Conservation (phyloP, 2,113 vertebrate species). For the Mesocricetus auratus region DNA sequence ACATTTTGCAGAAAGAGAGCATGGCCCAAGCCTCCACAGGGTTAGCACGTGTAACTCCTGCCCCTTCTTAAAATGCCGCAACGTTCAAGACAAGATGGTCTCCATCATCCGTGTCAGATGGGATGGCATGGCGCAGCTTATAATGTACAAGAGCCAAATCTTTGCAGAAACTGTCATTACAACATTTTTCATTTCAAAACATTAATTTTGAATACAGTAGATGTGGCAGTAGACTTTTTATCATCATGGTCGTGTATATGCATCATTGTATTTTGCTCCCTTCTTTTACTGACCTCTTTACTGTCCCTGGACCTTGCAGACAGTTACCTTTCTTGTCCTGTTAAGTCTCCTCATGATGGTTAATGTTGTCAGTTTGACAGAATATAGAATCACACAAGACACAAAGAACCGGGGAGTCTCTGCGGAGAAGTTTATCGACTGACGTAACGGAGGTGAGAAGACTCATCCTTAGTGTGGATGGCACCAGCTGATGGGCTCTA, state of each 20-base stretch:
- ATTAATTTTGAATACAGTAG: background rate
- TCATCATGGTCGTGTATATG: rapidly evolving
- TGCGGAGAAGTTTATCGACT: background rate
- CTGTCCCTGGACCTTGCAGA: too few species aligned
- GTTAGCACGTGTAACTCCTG: background rate
- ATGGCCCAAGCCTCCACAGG: background rate
- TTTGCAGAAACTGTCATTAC: background rate
- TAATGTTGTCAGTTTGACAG: background rate
- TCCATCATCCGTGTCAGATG: rapidly evolving
- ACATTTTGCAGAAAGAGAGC: background rate
- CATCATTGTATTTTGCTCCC: too few species aligned
- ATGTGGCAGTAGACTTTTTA: background rate
- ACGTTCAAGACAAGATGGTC: background rate
- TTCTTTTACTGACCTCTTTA: background rate
- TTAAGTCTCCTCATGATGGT: background rate
- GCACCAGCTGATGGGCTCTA: background rate
- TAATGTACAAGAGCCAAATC: background rate
- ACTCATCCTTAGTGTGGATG: too few species aligned
- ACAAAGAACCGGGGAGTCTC: background rate
- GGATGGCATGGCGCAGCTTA: background rate
- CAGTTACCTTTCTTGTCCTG: background rate
- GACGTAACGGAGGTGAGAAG: background rate
- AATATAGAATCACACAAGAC: background rate
- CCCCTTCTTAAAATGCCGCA: background rate
- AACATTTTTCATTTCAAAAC: background rate